Conservation (phyloP, 2,113 vertebrate species). For the Heptranchias perlo region DNA sequence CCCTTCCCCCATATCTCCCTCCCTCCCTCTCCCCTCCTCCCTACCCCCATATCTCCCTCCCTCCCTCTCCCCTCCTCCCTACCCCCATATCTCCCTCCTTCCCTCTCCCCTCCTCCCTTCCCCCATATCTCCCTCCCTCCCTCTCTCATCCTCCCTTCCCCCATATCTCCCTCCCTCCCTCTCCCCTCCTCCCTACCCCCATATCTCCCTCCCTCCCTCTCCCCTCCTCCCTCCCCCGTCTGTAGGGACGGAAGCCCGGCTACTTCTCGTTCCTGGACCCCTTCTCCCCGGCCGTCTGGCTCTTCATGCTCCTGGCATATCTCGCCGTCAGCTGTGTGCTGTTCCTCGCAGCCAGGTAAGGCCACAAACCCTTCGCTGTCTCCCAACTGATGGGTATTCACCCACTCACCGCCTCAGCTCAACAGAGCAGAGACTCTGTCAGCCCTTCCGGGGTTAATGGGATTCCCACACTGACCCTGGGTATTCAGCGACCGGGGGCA, state of each 20-base stretch:
- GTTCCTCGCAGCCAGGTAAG: conserved; percentile 83
- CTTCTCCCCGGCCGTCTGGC: conserved; percentile 89
- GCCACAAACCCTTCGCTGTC: background rate
- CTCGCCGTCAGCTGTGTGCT: conserved; percentile 87
- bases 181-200: background rate
- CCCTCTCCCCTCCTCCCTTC: conserved; percentile 42
- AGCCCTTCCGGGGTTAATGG: too few relatives aligned
- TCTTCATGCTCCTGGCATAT: conserved; percentile 90
- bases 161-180: too few relatives aligned
- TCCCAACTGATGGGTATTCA: background rate
- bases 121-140: conserved; percentile 41
- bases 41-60: background rate
- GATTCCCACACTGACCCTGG: too few relatives aligned
- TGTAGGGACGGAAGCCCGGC: conserved; percentile 80
- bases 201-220: background rate
- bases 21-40: background rate
- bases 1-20: too few relatives aligned
- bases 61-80: conserved; percentile 46
- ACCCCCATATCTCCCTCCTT: conserved; percentile 43
- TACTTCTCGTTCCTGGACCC: conserved; percentile 93
- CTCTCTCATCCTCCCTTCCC: background rate
- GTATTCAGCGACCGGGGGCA: too few relatives aligned
- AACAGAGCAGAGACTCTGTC: too few relatives aligned
- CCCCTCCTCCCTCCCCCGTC: background rate
- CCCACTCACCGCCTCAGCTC: background rate